Conservation (phyloP, 1,140 invertebrate species). For the Andricus grossulariae region DNA sequence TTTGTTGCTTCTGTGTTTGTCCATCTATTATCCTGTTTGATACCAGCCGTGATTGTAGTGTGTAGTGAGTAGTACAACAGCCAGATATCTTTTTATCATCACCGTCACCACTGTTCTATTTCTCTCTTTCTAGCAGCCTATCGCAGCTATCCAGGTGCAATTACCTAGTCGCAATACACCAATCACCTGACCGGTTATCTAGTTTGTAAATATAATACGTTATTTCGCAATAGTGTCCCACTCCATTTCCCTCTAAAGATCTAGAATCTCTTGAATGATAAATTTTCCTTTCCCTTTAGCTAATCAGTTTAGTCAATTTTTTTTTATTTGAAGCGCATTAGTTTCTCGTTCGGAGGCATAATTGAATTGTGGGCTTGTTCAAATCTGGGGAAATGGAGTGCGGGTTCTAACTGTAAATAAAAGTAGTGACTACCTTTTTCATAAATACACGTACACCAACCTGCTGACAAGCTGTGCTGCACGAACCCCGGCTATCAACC, state of each 20-base stretch:
- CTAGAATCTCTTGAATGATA: no score
- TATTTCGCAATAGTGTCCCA: conserved; percentile 54
- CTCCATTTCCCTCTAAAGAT: conserved; percentile 41
- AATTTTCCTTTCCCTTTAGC: no score
- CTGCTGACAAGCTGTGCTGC: conserved; percentile 77
- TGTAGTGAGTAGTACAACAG: conserved; percentile 74
- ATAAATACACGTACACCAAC: conserved; percentile 74
- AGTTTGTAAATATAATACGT: conserved; percentile 61
- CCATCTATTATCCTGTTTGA: conserved; percentile 72
- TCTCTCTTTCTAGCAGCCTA: conserved; percentile 77
- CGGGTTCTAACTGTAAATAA: conserved; percentile 68
- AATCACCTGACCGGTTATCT: conserved; percentile 72
- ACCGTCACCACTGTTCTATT: conserved; percentile 76
- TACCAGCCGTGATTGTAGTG: conserved; percentile 71
- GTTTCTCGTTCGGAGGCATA: no score
- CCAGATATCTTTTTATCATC: conserved; percentile 74
- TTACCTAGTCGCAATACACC: conserved; percentile 74
- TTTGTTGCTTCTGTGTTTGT: conserved; percentile 75
- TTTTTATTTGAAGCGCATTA: no score
- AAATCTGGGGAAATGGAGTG: conserved; percentile 57
- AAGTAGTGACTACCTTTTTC: conserved; percentile 68
- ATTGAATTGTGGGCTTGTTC: neutral
- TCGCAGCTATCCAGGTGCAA: conserved; percentile 76
- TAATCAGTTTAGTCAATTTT: no score
- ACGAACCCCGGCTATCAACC: conserved; percentile 75